Evolutionary conservation across 2,888 invertebrate genomes (phyloP).

Genomic region (Calliopum simillimum): DNA sequence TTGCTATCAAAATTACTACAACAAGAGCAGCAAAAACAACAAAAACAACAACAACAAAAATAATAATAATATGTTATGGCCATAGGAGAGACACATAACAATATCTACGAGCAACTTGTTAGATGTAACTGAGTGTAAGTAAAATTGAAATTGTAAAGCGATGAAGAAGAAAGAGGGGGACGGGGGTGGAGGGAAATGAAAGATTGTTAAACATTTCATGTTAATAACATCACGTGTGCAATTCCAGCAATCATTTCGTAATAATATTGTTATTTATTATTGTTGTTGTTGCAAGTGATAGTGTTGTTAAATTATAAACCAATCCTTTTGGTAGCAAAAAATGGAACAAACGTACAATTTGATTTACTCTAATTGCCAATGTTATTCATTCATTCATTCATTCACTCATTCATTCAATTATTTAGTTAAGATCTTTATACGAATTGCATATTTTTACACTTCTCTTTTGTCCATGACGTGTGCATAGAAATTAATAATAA

Average conservation of each 20-base stretch:
- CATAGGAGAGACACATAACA: constrained; percentile 10
- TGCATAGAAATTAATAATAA: not conserved
- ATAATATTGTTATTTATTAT: constrained; percentile 2
- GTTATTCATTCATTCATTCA: too few species aligned
- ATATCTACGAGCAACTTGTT: constrained; percentile 2
- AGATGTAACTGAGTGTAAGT: not conserved
- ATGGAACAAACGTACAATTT: too few species aligned
- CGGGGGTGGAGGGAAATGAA: too few species aligned
- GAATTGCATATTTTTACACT: too few species aligned
- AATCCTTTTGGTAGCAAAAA: too few species aligned
- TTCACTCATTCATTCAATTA: too few species aligned
- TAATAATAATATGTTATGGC: too few species aligned
- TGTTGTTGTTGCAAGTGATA: not conserved
- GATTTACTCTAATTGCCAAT: too few species aligned
- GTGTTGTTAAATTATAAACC: too few species aligned
- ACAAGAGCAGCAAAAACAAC: constrained; percentile 20
- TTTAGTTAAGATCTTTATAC: too few species aligned
- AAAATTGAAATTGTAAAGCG: not conserved
- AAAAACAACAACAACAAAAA: not conserved
- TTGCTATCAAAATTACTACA: constrained; percentile 26
- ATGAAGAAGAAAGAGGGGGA: not conserved
- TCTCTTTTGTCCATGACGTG: too few species aligned
- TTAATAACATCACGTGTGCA: constrained; percentile 18
- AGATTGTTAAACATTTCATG: constrained; percentile 1
- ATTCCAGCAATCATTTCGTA: constrained; percentile 10